phyloP scores from a whole-genome alignment of 2,888 invertebrate genomes.

The Pardosa pseudoannulata region DNA sequence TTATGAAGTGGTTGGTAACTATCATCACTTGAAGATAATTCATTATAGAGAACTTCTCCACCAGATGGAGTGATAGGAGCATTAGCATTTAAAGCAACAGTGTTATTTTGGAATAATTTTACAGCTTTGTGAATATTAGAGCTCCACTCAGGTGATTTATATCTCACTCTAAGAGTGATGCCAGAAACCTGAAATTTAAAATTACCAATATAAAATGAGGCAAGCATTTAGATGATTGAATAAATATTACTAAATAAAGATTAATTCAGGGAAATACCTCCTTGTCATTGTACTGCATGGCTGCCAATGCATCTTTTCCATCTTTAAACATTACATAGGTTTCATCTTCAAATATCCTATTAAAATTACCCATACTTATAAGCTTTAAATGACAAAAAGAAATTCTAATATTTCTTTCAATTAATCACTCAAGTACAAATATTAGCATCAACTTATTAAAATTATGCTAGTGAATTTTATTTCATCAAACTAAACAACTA shows the following conservation, averaged over 20 bases:
- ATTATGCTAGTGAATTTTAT: too few relatives aligned
- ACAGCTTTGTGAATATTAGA: slow-evolving; percentile 89
- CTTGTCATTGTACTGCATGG: slow-evolving; percentile 78
- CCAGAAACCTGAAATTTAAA: slow-evolving; percentile 37
- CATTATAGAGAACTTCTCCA: slow-evolving; percentile 27
- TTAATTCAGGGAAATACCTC: slow-evolving; percentile 74
- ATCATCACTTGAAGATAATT: slow-evolving; percentile 30
- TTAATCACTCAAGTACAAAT: too few relatives aligned
- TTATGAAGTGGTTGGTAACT: slow-evolving; percentile 32
- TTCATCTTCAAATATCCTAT: slow-evolving; percentile 87
- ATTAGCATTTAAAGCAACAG: slow-evolving; percentile 82
- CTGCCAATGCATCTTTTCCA: slow-evolving; percentile 88
- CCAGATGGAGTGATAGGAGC: not conserved
- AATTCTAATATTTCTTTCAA: too few relatives aligned
- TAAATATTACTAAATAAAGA: too few relatives aligned
- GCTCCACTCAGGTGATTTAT: slow-evolving; percentile 92
- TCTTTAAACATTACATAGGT: slow-evolving; percentile 95
- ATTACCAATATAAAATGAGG: not conserved
- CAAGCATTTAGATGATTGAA: too few relatives aligned
- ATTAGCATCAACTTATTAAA: too few relatives aligned
- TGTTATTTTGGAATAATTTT: slow-evolving; percentile 89
- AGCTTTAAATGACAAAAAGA: too few relatives aligned
- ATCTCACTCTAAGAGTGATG: slow-evolving; percentile 79
- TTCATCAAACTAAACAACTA: too few relatives aligned
- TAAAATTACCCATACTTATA: too few relatives aligned